These are phyloP conservation scores for Eurystomus glaucurus DNA, from an alignment of 2,797 vertebrate species.

Conservation along the genomic window DNA sequence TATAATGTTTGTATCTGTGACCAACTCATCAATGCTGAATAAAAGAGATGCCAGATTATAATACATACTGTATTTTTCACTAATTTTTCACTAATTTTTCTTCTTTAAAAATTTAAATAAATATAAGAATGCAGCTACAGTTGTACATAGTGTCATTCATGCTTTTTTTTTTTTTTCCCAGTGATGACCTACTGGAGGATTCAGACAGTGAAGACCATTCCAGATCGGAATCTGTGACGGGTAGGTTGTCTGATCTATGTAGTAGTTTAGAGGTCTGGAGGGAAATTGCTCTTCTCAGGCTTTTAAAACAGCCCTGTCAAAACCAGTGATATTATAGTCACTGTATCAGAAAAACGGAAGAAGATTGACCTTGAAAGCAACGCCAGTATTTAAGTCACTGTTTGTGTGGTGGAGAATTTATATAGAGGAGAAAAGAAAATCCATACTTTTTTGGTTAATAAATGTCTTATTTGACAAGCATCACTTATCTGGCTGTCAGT, in stretches of 20 bases:
- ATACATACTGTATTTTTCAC: background rate
- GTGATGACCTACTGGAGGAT: conserved; percentile 98
- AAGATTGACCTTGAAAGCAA: background rate
- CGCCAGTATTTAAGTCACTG: background rate
- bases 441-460: background rate
- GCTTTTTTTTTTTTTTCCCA: conserved; percentile 27
- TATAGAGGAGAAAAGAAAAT: background rate
- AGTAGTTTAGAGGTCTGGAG: background rate
- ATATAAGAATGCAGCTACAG: background rate
- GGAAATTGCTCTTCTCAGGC: background rate
- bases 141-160: background rate
- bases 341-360: background rate
- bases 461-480: background rate
- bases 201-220: conserved; percentile 99
- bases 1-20: background rate
- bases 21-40: background rate
- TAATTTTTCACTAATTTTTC: background rate
- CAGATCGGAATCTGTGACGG: conserved; percentile 96
- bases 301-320: background rate
- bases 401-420: background rate
- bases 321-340: background rate
- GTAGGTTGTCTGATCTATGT: conserved; percentile 76
- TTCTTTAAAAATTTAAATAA: background rate
- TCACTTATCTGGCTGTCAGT: conserved; percentile 22
- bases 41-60: background rate